Conservation (phyloP, 2,888 invertebrate genomes). For the Polymixis flavicincta region DNA sequence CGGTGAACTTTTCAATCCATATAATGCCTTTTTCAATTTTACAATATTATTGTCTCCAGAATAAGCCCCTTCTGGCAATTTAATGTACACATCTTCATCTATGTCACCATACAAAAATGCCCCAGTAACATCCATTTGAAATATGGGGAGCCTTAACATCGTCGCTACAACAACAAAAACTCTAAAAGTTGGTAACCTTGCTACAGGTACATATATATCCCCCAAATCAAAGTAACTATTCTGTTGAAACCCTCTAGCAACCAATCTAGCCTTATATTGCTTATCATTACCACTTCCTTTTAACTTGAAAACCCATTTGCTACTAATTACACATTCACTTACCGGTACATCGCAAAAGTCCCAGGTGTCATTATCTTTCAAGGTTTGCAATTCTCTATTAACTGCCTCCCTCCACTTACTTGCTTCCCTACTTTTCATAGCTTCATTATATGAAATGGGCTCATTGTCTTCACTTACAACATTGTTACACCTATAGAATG, state of each 20-base stretch:
- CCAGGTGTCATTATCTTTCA: constrained; percentile 57
- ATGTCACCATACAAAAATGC: constrained; percentile 63
- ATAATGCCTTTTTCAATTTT: constrained; percentile 46
- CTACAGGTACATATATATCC: constrained; percentile 53
- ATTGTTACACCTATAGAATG: too few species aligned
- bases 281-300: constrained; percentile 31
- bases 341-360: too few species aligned
- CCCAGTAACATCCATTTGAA: too few species aligned
- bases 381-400: constrained; percentile 48
- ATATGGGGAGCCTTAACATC: constrained; percentile 31
- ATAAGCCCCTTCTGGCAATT: constrained; percentile 42
- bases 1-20: too few species aligned
- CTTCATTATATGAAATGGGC: constrained; percentile 31
- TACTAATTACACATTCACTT: constrained; percentile 53
- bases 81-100: constrained; percentile 54
- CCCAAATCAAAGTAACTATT: constrained; percentile 36
- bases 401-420: constrained; percentile 59
- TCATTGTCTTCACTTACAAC: too few species aligned
- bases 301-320: constrained; percentile 67
- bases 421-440: constrained; percentile 45
- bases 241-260: constrained; percentile 57
- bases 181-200: constrained; percentile 49
- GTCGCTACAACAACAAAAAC: constrained; percentile 51
- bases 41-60: constrained; percentile 1
- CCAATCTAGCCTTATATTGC: constrained; percentile 56